Evolutionary conservation across 2,888 invertebrate genomes (phyloP), one percentile per base, ranked within the genome.

Genomic region (Alentia gelatinosa): DNA sequence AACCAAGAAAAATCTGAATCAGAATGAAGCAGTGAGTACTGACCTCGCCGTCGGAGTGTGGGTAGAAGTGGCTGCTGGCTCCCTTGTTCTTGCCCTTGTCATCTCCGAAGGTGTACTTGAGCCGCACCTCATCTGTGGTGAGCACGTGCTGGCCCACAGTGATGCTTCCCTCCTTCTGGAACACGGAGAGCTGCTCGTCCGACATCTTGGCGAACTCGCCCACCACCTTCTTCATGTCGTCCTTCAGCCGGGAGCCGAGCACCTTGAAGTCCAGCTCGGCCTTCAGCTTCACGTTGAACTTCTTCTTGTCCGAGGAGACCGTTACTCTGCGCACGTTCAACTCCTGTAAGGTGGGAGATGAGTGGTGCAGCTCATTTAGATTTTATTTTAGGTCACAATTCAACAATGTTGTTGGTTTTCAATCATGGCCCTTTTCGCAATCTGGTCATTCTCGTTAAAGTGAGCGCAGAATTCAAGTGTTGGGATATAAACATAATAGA

Each of bases 211-310:
- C 98, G 92, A 99, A 97, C 15, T 97, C 98, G 92, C 97, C 97
- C 91, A 97, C 98, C 0, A 99, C 98, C 39, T 97, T 97, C 96
- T 99, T 99, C 94, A 99, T 98, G 94, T 98, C 98, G 1, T 98
- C 97, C 96, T 99, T 99, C 68, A 99, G 97, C 91, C 98, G 97
- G 19, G 97, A 97, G 0, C 99, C 99, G 19, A 99, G 97, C 40
- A 97, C 97, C 96, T 98, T 99, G 96, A 98, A 98, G 96, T 99
- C 99, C 0, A 99, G 99, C 95, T 99, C 99, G 0, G 99, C 99
- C 94, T 98, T 97, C 89, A 99, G 96, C 4, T 97, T 97, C 39
- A 99, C 98, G 0, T 98, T 99, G 96, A 98, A 99, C 94, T 98
- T 98, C 93, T 98, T 97, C 96, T 99, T 99, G 94, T 99, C 98